phyloP scores from a whole-genome alignment of 2,888 invertebrate genomes.

The Tillus elongatus region DNA sequence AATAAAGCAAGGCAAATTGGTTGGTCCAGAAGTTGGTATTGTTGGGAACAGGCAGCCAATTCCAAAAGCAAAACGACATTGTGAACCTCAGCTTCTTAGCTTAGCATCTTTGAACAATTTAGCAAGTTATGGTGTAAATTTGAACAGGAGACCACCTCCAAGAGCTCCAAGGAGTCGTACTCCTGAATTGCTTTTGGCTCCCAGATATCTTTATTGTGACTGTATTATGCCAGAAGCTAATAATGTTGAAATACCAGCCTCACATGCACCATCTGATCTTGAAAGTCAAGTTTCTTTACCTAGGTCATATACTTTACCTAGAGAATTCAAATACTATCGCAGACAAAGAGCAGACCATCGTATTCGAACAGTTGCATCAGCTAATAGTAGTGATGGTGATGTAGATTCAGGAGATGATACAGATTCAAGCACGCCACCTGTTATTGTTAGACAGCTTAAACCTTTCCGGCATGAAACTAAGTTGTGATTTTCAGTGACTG shows the following conservation, averaged over 20 bases:
- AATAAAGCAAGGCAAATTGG: conserved; percentile 73
- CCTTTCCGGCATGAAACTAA: conserved; percentile 54
- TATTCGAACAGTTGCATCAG: conserved; percentile 66
- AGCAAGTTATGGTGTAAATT: conserved; percentile 39
- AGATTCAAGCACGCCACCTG: conserved; percentile 38
- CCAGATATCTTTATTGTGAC: conserved; percentile 56
- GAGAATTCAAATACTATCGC: conserved; percentile 76
- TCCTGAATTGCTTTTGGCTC: conserved; percentile 70
- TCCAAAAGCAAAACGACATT: conserved; percentile 57
- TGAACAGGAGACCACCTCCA: conserved; percentile 34
- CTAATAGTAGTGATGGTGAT: conserved; percentile 81
- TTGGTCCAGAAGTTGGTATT: conserved; percentile 46
- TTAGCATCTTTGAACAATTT: conserved; percentile 40
- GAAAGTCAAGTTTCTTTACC: conserved; percentile 75
- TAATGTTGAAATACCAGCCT: conserved; percentile 31
- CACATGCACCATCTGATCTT: conserved; percentile 53
- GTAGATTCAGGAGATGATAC: conserved; percentile 65
- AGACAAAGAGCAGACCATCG: conserved; percentile 41
- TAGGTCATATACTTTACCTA: conserved; percentile 73
- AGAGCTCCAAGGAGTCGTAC: conserved; percentile 54
- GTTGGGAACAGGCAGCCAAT: conserved; percentile 55
- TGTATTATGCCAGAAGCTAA: conserved; percentile 38
- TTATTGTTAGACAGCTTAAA: conserved; percentile 37
- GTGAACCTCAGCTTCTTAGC: conserved; percentile 51
- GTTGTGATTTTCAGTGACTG: conserved; percentile 37